Conservation (phyloP, 2,113 vertebrate genomes). For the Pygoscelis adeliae region DNA sequence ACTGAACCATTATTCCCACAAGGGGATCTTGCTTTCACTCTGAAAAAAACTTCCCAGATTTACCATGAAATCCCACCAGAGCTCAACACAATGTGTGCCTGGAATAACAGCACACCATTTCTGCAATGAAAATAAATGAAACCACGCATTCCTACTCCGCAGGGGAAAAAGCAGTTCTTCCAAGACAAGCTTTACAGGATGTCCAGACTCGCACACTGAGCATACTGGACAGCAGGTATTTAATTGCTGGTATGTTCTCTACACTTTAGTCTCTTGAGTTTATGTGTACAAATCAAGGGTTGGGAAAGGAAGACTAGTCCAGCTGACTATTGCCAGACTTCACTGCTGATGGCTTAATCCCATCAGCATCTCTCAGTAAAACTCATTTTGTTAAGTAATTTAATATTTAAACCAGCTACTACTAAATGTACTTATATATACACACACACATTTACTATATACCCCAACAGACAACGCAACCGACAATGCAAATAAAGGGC, state of each 20-base stretch:
- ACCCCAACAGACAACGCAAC: neutral
- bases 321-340: neutral
- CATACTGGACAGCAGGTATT: neutral
- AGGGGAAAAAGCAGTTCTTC: neutral
- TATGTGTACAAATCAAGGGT: neutral
- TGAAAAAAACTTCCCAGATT: neutral
- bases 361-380: neutral
- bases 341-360: neutral
- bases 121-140: neutral
- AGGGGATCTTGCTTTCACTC: conserved; percentile 20
- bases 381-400: neutral
- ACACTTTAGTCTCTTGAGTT: neutral
- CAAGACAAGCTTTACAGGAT: neutral
- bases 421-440: neutral
- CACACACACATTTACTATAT: neutral
- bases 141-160: neutral
- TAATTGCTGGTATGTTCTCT: neutral
- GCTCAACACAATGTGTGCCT: neutral
- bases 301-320: neutral
- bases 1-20: conserved; percentile 15
- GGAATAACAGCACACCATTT: conserved; percentile 33
- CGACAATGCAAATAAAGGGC: neutral
- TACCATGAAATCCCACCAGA: neutral
- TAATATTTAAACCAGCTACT: neutral
- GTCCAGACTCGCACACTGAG: fast-evolving